phyloP scores from a whole-genome alignment of 2,888 invertebrate species.

The Tholera decimalis region DNA sequence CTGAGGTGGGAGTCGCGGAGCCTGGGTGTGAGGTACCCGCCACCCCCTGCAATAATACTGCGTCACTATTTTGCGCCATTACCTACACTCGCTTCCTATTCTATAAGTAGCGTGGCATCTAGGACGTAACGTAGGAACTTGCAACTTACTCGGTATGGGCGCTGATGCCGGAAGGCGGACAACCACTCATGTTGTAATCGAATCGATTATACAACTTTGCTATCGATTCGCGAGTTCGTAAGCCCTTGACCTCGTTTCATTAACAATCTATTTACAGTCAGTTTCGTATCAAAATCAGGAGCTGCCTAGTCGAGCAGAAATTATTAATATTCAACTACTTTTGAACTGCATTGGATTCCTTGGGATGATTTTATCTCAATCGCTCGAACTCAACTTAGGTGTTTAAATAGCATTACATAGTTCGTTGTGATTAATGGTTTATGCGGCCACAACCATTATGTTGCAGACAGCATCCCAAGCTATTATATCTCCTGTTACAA shows the following conservation, averaged over 20 bases:
- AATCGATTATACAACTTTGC: slow-evolving; percentile 57
- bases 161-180: slow-evolving; percentile 29
- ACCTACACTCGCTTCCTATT: slow-evolving; percentile 92
- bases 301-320: slow-evolving; percentile 34
- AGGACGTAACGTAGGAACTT: slow-evolving; percentile 77
- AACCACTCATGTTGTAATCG: slow-evolving; percentile 54
- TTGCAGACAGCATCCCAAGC: slow-evolving; percentile 23
- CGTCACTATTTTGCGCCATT: slow-evolving; percentile 92
- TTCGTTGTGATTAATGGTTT: slow-evolving; percentile 44
- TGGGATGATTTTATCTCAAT: slow-evolving; percentile 12
- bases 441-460: slow-evolving; percentile 31
- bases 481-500: slow-evolving; percentile 31
- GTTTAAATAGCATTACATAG: slow-evolving; percentile 20
- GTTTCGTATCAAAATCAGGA: slow-evolving; percentile 44
- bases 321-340: slow-evolving; percentile 39
- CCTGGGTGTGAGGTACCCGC: slow-evolving; percentile 78
- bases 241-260: slow-evolving; percentile 66
- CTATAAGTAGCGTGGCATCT: slow-evolving; percentile 88
- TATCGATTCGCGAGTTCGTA: slow-evolving; percentile 61
- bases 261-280: slow-evolving; percentile 55
- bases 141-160: slow-evolving; percentile 33
- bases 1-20: slow-evolving; percentile 76
- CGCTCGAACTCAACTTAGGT: slow-evolving; percentile 24
- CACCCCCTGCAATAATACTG: slow-evolving; percentile 91
- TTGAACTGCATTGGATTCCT: slow-evolving; percentile 29